Evolutionary conservation across 2,888 invertebrate genomes (phyloP).

Genomic region (Cryptops parisi): DNA sequence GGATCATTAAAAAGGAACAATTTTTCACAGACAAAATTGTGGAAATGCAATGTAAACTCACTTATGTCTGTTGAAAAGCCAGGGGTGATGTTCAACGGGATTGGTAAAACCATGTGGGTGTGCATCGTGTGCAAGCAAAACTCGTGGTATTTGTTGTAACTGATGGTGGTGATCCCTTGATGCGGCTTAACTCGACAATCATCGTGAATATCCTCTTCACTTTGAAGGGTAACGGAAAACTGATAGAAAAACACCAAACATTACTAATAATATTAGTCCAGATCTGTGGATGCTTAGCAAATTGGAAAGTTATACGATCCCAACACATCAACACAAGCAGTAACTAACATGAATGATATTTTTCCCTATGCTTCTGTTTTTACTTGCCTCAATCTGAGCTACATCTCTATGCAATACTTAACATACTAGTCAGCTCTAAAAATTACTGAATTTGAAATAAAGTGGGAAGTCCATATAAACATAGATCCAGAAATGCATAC

Average conservation of each 20-base stretch:
- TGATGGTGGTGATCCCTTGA: conserved; percentile 38
- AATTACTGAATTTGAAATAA: too few species aligned
- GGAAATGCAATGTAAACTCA: conserved; percentile 31
- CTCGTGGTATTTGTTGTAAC: conserved; percentile 82
- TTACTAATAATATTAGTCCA: too few species aligned
- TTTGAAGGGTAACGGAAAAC: conserved; percentile 86
- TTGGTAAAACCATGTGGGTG: conserved; percentile 78
- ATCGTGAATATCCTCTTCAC: conserved; percentile 56
- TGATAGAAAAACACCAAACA: conserved; percentile 29
- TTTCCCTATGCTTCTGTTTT: too few species aligned
- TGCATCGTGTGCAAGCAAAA: conserved; percentile 70
- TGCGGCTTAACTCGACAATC: conserved; percentile 36
- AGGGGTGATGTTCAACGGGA: conserved; percentile 88
- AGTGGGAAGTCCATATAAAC: too few species aligned
- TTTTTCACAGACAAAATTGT: neutral
- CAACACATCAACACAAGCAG: too few species aligned
- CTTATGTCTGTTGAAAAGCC: conserved; percentile 84
- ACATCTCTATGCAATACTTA: too few species aligned
- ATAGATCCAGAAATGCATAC: too few species aligned
- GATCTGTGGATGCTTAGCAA: too few species aligned
- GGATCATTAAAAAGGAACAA: neutral
- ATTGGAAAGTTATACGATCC: too few species aligned
- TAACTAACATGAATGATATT: too few species aligned
- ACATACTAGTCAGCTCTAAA: too few species aligned
- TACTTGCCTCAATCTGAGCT: too few species aligned